These are phyloP conservation scores for Sphenodon punctatus DNA, from an alignment of 2,797 vertebrate genomes.

Conservation along the genomic window DNA sequence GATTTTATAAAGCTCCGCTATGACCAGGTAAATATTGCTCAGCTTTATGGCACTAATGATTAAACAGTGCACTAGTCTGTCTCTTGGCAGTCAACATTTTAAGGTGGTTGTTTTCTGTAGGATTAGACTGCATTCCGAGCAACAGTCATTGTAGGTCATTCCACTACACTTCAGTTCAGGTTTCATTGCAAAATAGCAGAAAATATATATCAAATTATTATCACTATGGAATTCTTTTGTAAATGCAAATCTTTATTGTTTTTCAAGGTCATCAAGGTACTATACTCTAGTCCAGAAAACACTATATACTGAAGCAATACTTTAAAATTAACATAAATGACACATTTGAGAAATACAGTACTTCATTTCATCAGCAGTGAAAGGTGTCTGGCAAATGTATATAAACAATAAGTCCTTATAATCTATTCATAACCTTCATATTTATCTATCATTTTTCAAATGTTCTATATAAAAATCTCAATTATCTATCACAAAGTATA, in stretches of 20 bases:
- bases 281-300: constrained; percentile 3
- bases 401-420: constrained; percentile 53
- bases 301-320: neutral
- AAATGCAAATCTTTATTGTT: neutral
- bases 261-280: neutral
- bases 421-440: constrained; percentile 16
- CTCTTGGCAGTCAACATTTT: constrained; percentile 37
- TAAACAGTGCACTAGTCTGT: constrained; percentile 68
- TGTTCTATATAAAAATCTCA: neutral
- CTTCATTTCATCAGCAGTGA: constrained; percentile 21
- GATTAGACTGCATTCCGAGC: neutral
- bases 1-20: constrained; percentile 62
- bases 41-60: constrained; percentile 76
- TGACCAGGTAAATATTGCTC: constrained; percentile 73
- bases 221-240: neutral
- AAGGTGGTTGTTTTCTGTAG: constrained; percentile 25
- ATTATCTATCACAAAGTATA: neutral
- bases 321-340: neutral
- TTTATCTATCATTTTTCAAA: constrained; percentile 25
- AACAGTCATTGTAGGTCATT: neutral
- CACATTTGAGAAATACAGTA: constrained; percentile 31
- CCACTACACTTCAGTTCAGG: neutral
- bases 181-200: neutral
- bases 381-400: neutral
- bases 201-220: neutral